Evolutionary conservation across 2,113 vertebrate genomes (phyloP).

Genomic region (Centropus bengalensis): DNA sequence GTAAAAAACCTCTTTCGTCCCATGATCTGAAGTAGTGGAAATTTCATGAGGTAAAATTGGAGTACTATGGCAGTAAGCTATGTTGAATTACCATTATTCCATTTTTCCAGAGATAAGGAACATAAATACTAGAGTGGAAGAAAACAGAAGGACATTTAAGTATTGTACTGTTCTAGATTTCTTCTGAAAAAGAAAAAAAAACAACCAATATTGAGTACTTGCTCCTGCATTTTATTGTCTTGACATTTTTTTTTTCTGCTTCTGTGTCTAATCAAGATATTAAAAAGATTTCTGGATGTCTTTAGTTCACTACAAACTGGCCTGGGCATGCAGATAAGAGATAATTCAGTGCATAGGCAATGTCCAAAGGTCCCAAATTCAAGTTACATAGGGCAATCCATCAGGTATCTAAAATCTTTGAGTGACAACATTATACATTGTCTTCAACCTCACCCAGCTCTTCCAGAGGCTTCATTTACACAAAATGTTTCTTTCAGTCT

Average conservation of each 20-base stretch:
- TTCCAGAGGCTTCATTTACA: background rate
- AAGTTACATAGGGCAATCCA: background rate
- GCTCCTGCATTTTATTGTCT: background rate
- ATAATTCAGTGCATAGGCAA: background rate
- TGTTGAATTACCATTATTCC: background rate
- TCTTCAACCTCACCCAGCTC: accelerated
- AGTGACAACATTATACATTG: background rate
- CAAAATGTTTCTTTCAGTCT: background rate
- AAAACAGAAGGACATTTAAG: background rate
- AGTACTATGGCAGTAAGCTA: background rate
- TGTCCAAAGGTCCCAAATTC: background rate
- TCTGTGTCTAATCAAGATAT: background rate
- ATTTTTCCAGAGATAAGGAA: background rate
- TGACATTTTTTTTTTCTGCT: background rate
- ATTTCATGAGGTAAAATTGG: background rate
- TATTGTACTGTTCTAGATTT: too few relatives aligned
- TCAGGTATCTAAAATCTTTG: background rate
- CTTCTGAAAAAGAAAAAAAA: background rate
- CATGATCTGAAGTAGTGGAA: background rate
- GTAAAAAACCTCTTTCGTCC: background rate
- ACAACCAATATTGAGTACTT: background rate
- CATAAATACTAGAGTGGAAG: background rate
- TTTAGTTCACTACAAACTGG: background rate
- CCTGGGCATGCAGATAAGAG: background rate
- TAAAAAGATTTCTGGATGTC: background rate